Conservation (phyloP, 1,140 invertebrate species). For the Artemia franciscana region DNA sequence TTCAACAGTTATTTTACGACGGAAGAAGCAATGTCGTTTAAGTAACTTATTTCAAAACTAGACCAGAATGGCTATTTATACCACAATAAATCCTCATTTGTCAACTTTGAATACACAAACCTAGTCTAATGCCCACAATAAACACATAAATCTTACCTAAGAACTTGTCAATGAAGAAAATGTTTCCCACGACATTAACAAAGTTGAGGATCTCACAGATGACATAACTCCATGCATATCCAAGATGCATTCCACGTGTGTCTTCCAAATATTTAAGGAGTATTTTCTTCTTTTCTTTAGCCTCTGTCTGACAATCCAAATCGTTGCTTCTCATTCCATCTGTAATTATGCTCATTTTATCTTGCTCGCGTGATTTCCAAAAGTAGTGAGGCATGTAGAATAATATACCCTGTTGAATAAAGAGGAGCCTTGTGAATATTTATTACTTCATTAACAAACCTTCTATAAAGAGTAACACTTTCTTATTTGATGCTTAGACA, state of each 20-base stretch:
- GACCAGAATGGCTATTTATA: too few species aligned
- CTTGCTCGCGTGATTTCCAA: constrained; percentile 16
- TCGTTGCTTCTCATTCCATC: constrained; percentile 9
- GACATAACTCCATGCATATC: constrained; percentile 17
- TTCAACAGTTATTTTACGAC: too few species aligned
- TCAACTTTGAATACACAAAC: too few species aligned
- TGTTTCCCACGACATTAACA: constrained; percentile 19
- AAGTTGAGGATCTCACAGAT: constrained; percentile 20
- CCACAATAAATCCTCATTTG: too few species aligned
- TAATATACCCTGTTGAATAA: constrained; percentile 11
- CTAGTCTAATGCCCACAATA: too few species aligned
- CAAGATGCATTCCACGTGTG: constrained; percentile 8
- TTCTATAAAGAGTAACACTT: too few species aligned
- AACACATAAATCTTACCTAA: too few species aligned
- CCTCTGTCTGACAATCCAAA: constrained; percentile 1
- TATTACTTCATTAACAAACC: too few species aligned
- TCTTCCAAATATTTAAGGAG: constrained; percentile 5
- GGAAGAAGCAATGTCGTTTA: too few species aligned
- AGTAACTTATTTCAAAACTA: too few species aligned
- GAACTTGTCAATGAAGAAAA: constrained; percentile 20
- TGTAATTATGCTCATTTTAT: constrained; percentile 5
- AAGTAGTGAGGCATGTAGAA: constrained; percentile 19
- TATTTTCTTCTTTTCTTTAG: not conserved
- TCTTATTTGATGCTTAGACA: too few species aligned
- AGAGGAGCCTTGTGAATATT: too few species aligned